Percentiles rank a stretch among this genome's conserved stretches.
These are phyloP conservation scores for Stercorarius parasiticus DNA, from an alignment of 2,113 vertebrate genomes.

Conservation along the genomic window DNA sequence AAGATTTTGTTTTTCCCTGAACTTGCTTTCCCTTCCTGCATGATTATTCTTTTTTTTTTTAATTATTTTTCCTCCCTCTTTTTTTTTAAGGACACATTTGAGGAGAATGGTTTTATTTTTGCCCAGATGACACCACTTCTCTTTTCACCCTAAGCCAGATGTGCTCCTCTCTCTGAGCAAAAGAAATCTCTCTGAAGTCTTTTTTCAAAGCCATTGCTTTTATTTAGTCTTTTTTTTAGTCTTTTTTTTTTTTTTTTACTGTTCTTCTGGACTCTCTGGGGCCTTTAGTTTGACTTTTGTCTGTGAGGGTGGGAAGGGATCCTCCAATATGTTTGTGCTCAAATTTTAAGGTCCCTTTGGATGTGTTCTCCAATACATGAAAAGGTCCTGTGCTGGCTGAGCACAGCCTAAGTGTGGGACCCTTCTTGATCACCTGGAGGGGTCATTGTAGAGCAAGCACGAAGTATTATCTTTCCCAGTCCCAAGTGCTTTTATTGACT, in stretches of 20 bases:
- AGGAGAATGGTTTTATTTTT: constrained; percentile 67
- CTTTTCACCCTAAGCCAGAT: constrained; percentile 77
- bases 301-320: background rate
- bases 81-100: constrained; percentile 60
- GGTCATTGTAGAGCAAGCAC: background rate
- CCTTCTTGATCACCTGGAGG: background rate
- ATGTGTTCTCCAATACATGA: background rate
- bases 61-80: background rate
- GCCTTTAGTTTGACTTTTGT: background rate
- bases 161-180: constrained; percentile 69
- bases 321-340: background rate
- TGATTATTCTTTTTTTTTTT: background rate
- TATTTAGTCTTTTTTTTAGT: constrained; percentile 61
- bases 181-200: constrained; percentile 78
- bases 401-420: background rate
- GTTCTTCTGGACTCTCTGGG: background rate
- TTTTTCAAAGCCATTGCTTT: constrained; percentile 73
- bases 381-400: background rate
- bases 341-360: background rate
- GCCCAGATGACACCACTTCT: constrained; percentile 74
- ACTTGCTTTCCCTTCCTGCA: constrained; percentile 52
- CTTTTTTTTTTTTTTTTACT: constrained; percentile 32
- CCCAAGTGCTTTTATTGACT: background rate
- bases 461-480: background rate
- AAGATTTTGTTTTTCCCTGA: constrained; percentile 69